phyloP scores from a whole-genome alignment of 2,113 vertebrate genomes.

The Neomonachus schauinslandi region DNA sequence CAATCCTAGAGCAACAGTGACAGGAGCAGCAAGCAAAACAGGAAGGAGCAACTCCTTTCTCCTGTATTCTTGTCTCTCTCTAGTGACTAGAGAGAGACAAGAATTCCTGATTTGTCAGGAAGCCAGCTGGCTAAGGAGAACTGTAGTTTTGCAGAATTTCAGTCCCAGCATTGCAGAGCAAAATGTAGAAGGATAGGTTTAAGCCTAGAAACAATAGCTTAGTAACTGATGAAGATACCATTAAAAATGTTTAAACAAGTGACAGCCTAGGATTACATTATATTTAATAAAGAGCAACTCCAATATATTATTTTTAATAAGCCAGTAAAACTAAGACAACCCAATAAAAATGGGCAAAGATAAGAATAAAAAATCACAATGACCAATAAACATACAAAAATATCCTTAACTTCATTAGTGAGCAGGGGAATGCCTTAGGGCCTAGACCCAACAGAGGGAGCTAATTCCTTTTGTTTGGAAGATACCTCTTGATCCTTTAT shows the following conservation, averaged over 20 bases:
- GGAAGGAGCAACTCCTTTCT: neutral
- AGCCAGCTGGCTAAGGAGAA: neutral
- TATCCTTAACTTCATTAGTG: neutral
- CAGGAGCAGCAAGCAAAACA: neutral
- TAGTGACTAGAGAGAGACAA: too few relatives aligned
- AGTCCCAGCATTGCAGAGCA: neutral
- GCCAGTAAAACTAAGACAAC: neutral
- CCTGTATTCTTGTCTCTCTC: too few relatives aligned
- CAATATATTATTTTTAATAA: neutral
- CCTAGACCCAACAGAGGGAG: neutral
- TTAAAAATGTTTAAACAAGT: neutral
- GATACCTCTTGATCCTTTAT: neutral
- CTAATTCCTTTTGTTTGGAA: neutral
- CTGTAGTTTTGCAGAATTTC: neutral
- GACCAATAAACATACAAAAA: neutral
- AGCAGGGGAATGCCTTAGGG: neutral
- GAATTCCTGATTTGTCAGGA: neutral
- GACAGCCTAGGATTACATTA: neutral
- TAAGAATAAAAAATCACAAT: neutral
- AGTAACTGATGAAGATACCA: neutral
- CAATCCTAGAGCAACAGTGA: neutral
- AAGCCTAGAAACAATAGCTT: neutral
- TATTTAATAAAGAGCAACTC: neutral
- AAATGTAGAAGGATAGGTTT: neutral
- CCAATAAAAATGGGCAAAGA: neutral